A percentile compares a stretch with the other conserved stretches of the same genome.
Evolutionary conservation across 2,113 vertebrate species (phyloP).

Genomic region (Ploceus nigricollis): DNA sequence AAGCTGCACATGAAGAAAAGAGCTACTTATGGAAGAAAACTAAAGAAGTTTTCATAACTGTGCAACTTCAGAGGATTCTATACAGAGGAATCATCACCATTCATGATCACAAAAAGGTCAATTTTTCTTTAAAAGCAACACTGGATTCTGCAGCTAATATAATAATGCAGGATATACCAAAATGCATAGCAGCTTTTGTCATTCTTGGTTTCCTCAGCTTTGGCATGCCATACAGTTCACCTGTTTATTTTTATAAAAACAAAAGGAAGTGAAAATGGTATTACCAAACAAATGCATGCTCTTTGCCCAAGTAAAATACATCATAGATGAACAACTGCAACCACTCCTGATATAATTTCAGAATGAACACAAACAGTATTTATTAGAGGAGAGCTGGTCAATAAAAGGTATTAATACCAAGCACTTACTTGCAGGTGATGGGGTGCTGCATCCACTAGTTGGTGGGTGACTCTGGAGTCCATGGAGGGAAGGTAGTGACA

Average conservation of each 20-base stretch:
- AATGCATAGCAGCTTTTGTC: neutral
- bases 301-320: neutral
- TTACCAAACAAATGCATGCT: neutral
- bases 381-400: neutral
- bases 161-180: neutral
- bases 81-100: neutral
- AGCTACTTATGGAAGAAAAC: neutral
- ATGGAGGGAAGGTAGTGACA: constrained; percentile 82
- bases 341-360: neutral
- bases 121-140: neutral
- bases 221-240: neutral
- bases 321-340: neutral
- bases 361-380: neutral
- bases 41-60: neutral
- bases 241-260: neutral
- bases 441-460: constrained; percentile 83
- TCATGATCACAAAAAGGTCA: neutral
- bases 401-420: neutral
- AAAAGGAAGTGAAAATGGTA: neutral
- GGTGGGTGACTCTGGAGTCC: constrained; percentile 81
- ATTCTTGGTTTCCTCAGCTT: neutral
- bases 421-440: constrained; percentile 89
- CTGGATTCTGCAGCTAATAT: neutral
- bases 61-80: neutral
- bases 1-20: neutral